phyloP scores from a whole-genome alignment of 2,113 vertebrate genomes.

The Salvelinus fontinalis region DNA sequence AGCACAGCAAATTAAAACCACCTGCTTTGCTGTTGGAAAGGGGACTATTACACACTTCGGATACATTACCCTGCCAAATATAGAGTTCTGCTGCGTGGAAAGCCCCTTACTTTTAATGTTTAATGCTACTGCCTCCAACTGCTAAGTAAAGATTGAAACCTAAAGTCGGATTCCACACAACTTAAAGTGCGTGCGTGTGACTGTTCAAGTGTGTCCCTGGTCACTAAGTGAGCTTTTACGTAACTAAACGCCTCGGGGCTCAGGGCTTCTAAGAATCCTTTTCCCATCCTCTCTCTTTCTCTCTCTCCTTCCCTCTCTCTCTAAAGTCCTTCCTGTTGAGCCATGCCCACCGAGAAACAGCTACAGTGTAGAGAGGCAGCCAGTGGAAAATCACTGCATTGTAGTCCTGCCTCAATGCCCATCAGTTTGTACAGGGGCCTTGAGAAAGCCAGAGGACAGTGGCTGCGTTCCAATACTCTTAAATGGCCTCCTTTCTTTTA shows the following conservation, averaged over 20 bases:
- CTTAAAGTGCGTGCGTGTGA: background rate
- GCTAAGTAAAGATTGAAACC: too few species aligned
- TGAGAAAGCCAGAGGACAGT: background rate
- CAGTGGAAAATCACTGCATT: background rate
- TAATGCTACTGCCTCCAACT: too few species aligned
- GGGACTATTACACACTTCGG: too few species aligned
- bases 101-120: too few species aligned
- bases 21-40: too few species aligned
- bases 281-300: background rate
- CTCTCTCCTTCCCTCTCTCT: background rate
- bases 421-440: background rate
- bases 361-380: background rate
- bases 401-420: background rate
- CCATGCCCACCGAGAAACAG: background rate
- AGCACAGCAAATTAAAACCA: too few species aligned
- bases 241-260: background rate
- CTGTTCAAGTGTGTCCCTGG: background rate
- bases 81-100: too few species aligned
- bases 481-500: background rate
- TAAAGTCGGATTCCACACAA: too few species aligned
- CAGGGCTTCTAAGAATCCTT: background rate
- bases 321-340: background rate
- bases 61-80: too few species aligned
- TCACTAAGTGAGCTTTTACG: background rate
- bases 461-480: background rate